Conservation (phyloP, 1,140 invertebrate species). For the Eulimnadia texana region DNA sequence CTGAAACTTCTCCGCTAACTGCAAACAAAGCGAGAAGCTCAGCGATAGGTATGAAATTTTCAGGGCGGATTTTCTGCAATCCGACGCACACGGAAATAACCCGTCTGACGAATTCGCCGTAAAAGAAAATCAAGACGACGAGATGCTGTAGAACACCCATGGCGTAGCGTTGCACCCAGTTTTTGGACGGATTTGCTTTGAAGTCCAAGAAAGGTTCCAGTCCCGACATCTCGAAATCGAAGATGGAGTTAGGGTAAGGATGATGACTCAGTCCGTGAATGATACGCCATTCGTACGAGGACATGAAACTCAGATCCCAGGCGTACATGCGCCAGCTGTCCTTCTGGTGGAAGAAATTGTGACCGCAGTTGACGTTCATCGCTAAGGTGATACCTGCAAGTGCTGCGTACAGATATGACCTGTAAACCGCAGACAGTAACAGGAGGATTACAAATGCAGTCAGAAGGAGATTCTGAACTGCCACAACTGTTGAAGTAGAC, state of each 20-base stretch:
- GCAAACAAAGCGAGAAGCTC: constrained; percentile 16
- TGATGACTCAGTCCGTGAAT: constrained; percentile 65
- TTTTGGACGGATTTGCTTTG: constrained; percentile 38
- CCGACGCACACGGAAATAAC: constrained; percentile 13
- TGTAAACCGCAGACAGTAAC: constrained; percentile 33
- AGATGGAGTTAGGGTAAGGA: constrained; percentile 54
- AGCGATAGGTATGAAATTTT: constrained; percentile 20
- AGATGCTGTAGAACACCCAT: constrained; percentile 34
- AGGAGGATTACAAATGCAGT: constrained; percentile 33
- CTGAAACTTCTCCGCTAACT: constrained; percentile 6
- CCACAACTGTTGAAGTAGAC: constrained; percentile 12
- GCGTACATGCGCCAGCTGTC: constrained; percentile 71
- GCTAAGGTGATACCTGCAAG: constrained; percentile 38
- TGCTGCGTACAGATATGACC: constrained; percentile 30
- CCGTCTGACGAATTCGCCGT: constrained; percentile 27
- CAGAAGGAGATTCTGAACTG: constrained; percentile 38
- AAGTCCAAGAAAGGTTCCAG: constrained; percentile 54
- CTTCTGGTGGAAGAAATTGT: constrained; percentile 68
- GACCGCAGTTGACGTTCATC: constrained; percentile 41
- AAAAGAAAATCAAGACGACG: constrained; percentile 32
- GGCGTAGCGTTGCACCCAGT: constrained; percentile 29
- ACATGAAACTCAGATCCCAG: constrained; percentile 50
- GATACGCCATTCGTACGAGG: constrained; percentile 57
- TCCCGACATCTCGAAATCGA: constrained; percentile 53
- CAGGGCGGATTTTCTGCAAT: constrained; percentile 16